Evolutionary conservation across 1,140 invertebrate species (phyloP), one percentile per base, ranked within the genome.

Genomic region (Zaprionus kolodkinae): DNA sequence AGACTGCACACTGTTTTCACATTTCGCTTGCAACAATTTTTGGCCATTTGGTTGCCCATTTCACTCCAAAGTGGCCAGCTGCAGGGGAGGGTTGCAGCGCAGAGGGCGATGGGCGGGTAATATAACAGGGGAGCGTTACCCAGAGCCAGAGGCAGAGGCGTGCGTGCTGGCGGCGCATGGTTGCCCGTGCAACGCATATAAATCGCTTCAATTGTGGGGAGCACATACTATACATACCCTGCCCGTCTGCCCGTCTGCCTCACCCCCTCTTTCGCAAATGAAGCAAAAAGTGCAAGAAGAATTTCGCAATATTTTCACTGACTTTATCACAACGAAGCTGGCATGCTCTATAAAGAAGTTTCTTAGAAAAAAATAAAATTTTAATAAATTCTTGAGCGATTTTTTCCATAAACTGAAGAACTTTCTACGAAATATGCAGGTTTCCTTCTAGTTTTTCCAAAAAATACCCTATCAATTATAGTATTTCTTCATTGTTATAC

Each of bases 121-220:
- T 35, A 6, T 35, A 4, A 6, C 1, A 30, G 33, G 33, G 33
- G 4, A 35, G 27, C 3, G 27, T 30, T 35, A 35, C 6, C 10
- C 27, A 21, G 27, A 2, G 27, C 27, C 6, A 30, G 27, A 30
- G 27, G 27, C 6, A 30, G 27, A 30, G 27, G 27, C 27, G 38
- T 12, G 13, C 13, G 13, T 40, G 38, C 38, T 45, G 40, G 40
- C n/a, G 45, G 45, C 45, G 45, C 45, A 25, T 25, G 45, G 17
- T 50, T 50, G 65, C 81, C 60, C 71, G 72, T 81, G 72, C 68
- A 78, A 52, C 59, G 79, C 79, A 79, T 82, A 87, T 87, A 79
- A 86, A 87, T 76, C 83, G 72, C 55, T 76, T 60, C 70, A 73
- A 76, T 75, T 66, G 70, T 61, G 33, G 33, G 9, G 57, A 66